Percentiles rank a stretch among this genome's conserved stretches.
Conservation (phyloP, 2,888 invertebrate genomes). For the Dryomyza anilis region DNA sequence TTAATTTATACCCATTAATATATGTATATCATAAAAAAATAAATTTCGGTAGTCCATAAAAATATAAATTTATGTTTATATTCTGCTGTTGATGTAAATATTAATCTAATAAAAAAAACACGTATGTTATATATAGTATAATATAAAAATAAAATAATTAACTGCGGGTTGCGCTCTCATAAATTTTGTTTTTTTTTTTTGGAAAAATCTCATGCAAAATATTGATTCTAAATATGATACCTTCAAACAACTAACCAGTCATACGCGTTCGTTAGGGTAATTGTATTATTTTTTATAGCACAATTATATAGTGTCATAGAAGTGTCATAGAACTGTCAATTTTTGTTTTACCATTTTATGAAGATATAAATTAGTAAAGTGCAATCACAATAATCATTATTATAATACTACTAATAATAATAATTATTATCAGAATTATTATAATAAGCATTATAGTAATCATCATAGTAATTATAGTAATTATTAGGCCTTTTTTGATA, state of each 20-base stretch:
- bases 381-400: not conserved
- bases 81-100: too few species aligned
- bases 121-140: not conserved
- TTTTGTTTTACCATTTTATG: constrained; percentile 5
- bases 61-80: not conserved
- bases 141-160: too few species aligned
- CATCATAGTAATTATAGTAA: too few species aligned
- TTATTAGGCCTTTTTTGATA: too few species aligned
- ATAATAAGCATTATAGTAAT: too few species aligned
- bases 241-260: too few species aligned
- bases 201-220: constrained; percentile 3
- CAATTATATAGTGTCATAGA: constrained; percentile 7
- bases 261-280: not conserved
- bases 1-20: too few species aligned
- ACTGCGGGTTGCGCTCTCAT: too few species aligned
- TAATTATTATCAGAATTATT: not conserved
- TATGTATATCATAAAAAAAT: not conserved
- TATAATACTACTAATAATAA: not conserved
- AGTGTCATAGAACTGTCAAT: constrained; percentile 11
- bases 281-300: constrained; percentile 16
- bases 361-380: constrained; percentile 11
- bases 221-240: not conserved
- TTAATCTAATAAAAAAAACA: not conserved
- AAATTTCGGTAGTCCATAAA: not conserved
- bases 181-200: too few species aligned